Conservation (phyloP, 2,888 invertebrate genomes). For the Hoplodrina blanda region DNA sequence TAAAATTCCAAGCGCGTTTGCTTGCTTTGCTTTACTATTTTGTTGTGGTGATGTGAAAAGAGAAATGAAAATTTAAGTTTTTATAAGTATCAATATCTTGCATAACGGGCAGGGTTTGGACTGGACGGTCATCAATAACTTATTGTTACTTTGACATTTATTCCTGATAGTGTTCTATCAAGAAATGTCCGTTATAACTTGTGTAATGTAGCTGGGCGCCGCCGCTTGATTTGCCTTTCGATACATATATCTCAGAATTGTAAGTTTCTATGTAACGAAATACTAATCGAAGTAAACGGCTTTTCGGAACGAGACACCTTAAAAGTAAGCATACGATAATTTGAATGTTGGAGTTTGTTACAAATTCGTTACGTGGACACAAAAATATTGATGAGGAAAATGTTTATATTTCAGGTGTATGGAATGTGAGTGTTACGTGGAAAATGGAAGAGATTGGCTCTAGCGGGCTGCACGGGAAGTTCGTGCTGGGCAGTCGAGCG, state of each 20-base stretch:
- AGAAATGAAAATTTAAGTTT: conserved; percentile 55
- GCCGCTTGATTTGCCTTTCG: conserved; percentile 54
- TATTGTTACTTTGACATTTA: conserved; percentile 13
- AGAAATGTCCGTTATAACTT: conserved; percentile 36
- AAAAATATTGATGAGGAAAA: conserved; percentile 15
- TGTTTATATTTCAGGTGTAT: conserved; percentile 77
- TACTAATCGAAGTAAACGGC: conserved; percentile 19
- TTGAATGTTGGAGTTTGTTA: not conserved
- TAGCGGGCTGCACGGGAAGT: conserved; percentile 53
- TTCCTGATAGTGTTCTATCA: not conserved
- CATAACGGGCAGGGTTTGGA: conserved; percentile 20
- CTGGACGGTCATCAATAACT: conserved; percentile 11
- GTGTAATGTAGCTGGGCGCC: conserved; percentile 31
- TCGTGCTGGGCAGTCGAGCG: conserved; percentile 50
- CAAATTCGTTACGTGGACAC: conserved; percentile 37
- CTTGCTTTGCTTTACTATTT: conserved; percentile 58
- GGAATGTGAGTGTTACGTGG: conserved; percentile 77
- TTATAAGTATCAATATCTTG: conserved; percentile 38
- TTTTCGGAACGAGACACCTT: conserved; percentile 16
- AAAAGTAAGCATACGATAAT: conserved; percentile 42
- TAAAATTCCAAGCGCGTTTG: conserved; percentile 58
- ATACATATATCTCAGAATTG: conserved; percentile 24
- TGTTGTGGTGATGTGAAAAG: conserved; percentile 60
- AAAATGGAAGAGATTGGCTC: conserved; percentile 60
- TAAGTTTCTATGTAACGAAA: conserved; percentile 17